Evolutionary conservation across 2,888 invertebrate genomes (phyloP).

Genomic region (Tinea pellionella): DNA sequence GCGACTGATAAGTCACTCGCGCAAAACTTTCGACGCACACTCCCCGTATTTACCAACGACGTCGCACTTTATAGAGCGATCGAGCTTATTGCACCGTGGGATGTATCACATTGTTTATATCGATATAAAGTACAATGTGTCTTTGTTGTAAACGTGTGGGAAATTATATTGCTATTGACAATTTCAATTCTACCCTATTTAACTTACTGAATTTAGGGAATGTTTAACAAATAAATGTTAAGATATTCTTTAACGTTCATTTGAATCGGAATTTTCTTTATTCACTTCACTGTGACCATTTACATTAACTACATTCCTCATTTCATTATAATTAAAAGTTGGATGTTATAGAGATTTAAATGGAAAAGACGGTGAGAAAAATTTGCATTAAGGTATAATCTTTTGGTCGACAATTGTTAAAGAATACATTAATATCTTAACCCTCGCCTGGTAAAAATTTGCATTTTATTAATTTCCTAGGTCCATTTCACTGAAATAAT

Average conservation of each 20-base stretch:
- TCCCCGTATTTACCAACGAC: conserved; percentile 43
- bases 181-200: conserved; percentile 1
- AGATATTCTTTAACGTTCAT: neutral
- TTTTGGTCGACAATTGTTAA: conserved; percentile 13
- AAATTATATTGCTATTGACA: conserved; percentile 7
- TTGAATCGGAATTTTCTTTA: neutral
- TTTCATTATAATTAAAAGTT: neutral
- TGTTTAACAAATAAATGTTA: neutral
- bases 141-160: conserved; percentile 5
- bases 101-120: conserved; percentile 24
- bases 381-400: conserved; percentile 15
- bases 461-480: conserved; percentile 48
- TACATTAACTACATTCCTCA: neutral
- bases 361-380: neutral
- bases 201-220: neutral
- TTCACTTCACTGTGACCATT: too few species aligned
- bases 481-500: conserved; percentile 48
- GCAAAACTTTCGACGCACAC: conserved; percentile 18
- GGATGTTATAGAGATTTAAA: neutral
- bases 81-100: conserved; percentile 36
- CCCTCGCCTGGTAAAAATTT: conserved; percentile 29
- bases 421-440: conserved; percentile 23
- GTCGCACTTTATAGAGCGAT: conserved; percentile 2
- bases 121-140: conserved; percentile 8
- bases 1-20: conserved; percentile 47